Base-by-base conservation (phyloP, 2,888 invertebrate genomes). In the Diaphora mendica region DNA sequence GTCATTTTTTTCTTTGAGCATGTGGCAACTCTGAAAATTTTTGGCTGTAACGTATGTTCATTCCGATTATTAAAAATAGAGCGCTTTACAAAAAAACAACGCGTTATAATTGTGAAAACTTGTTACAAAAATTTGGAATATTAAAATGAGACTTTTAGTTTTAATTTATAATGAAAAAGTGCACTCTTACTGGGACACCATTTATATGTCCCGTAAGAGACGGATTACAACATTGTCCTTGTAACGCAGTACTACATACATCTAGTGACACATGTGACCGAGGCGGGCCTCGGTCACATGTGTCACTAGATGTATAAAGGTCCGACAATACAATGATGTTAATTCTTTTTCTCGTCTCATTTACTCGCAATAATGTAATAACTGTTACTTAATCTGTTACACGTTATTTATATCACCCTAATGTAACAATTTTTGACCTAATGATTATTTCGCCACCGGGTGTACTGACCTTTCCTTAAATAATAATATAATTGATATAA, bases 341-440 rank as follows among this genome's bases (percentile, higher is more conserved):
- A 26, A 67, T 33, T 33, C n/a, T 66, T 73, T 69, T 74, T 74
- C 67, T 51, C 62, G 67, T 13, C 20, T 67, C 66, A 71, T 59
- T 74, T 70, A 64, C 62, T 70, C 30, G 15, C 66, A 73, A 66
- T 62, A 65, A 66, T 64, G 65, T 73, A 55, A 62, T 66, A 65
- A 69, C 64, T 42, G 65, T 75, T 75, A 75, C 75, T 72, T 72
- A 65, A 74, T 71, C 64, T 42, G 30, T 72, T 72, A 68, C 48
- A 17, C 23, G 64, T 7, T 70, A 70, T 44, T 48, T 70, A 42
- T 67, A 71, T 74, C 59, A 71, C 67, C 48, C 51, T 62, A 48
- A n/a, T 71, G 67, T 62, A 70, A 67, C 51, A 44, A 68, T 70
- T 68, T 71, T 39, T 69, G 55, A 69, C 64, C 68, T 51, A 48